phyloP scores from a whole-genome alignment of 1,140 invertebrate species.

The Megalonaias nervosa region DNA sequence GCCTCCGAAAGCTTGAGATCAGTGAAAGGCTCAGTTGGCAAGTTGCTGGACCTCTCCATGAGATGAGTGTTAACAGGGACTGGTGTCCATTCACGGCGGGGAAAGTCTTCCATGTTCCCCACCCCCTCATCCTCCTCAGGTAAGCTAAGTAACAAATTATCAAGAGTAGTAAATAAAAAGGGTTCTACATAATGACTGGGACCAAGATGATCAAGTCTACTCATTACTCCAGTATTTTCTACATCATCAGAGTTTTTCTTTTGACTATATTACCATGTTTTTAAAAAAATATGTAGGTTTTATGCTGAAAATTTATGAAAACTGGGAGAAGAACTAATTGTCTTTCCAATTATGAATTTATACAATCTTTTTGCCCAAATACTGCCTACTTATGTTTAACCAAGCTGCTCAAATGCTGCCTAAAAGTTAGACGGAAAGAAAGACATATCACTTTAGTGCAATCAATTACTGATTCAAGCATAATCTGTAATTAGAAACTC shows the following conservation, averaged over 20 bases:
- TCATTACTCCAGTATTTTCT: not conserved
- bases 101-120: slow-evolving; percentile 20
- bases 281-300: no score
- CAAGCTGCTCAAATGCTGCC: no score
- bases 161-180: slow-evolving; percentile 1
- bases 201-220: not conserved
- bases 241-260: no score
- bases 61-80: slow-evolving; percentile 80
- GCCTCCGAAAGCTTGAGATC: slow-evolving; percentile 66
- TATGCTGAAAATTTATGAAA: no score
- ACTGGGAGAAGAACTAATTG: no score
- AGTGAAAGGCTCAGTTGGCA: slow-evolving; percentile 63
- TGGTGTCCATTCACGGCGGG: slow-evolving; percentile 70
- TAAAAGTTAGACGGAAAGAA: not conserved
- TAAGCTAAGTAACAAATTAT: slow-evolving; percentile 20
- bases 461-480: not conserved
- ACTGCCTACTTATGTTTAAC: no score
- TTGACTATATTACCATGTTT: no score
- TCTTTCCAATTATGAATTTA: no score
- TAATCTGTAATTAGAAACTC: not conserved
- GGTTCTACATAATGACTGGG: slow-evolving; percentile 54
- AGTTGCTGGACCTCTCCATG: slow-evolving; percentile 71
- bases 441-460: not conserved
- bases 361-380: no score
- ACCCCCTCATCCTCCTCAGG: slow-evolving; percentile 46